Conservation (phyloP, 2,113 vertebrate genomes). For the Macrotis lagotis region DNA sequence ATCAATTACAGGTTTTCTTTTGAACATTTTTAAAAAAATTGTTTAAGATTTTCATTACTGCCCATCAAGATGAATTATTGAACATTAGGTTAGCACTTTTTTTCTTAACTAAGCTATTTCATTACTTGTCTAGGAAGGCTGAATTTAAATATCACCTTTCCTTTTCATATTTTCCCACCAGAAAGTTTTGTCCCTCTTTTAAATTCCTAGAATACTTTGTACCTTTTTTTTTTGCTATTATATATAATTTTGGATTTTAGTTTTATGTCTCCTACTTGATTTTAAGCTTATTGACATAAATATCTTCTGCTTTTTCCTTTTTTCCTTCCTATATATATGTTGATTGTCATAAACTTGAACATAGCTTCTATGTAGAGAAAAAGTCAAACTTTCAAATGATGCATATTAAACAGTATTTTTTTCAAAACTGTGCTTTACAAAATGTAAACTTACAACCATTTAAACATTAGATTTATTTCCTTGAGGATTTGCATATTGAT, state of each 20-base stretch:
- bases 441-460: background rate
- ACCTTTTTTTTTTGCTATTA: background rate
- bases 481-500: background rate
- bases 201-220: background rate
- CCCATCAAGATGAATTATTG: background rate
- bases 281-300: background rate
- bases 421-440: background rate
- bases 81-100: background rate
- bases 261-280: background rate
- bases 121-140: background rate
- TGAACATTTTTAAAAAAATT: background rate
- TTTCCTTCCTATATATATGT: background rate
- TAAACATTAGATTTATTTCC: background rate
- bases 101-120: background rate
- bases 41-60: background rate
- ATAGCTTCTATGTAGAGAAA: background rate
- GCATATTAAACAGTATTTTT: background rate
- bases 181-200: background rate
- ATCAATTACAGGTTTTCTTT: background rate
- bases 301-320: background rate
- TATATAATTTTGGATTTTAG: background rate
- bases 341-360: background rate
- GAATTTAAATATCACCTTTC: background rate
- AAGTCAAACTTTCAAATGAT: background rate
- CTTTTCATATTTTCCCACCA: background rate